These are phyloP conservation scores for Drosophila cognata DNA, from an alignment of 2,888 invertebrate species.

Conservation along the genomic window DNA sequence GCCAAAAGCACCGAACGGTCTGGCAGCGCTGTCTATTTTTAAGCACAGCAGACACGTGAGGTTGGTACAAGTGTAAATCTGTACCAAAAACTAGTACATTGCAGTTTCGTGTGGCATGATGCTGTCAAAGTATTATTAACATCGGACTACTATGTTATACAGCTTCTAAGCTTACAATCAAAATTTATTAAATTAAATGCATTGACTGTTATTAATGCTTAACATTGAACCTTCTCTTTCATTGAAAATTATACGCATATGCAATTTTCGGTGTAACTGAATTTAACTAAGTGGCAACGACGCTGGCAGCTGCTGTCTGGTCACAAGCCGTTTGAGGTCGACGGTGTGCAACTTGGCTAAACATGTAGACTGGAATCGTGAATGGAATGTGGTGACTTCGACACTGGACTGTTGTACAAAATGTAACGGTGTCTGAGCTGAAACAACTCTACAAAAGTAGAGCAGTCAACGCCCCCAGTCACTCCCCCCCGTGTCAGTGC, in stretches of 20 bases:
- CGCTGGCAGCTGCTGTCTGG: not conserved
- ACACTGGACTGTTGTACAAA: conserved; percentile 7
- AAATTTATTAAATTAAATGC: not conserved
- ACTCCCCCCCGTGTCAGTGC: not conserved
- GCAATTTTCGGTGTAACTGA: not conserved
- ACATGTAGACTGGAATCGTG: conserved; percentile 29
- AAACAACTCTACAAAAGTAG: conserved; percentile 26
- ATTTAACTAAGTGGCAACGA: conserved; percentile 5
- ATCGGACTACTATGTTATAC: not conserved
- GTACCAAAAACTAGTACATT: not conserved
- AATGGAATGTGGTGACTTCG: conserved; percentile 22
- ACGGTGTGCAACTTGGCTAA: conserved; percentile 30
- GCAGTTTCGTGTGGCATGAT: not conserved
- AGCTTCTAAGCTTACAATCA: not conserved
- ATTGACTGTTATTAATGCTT: not conserved
- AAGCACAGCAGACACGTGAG: not conserved
- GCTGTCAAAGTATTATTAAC: not conserved
- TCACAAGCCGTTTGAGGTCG: not conserved
- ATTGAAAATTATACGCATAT: not conserved
- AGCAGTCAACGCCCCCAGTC: not conserved
- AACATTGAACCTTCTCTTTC: not conserved
- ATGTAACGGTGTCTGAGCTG: conserved; percentile 32
- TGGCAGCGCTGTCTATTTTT: conserved; percentile 20
- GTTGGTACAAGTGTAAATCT: not conserved
- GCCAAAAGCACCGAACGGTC: not conserved